A percentile compares a stretch with the other conserved stretches of the same genome.
These are phyloP conservation scores for Gerris lacustris DNA, from an alignment of 2,888 invertebrate genomes.

Conservation along the genomic window DNA sequence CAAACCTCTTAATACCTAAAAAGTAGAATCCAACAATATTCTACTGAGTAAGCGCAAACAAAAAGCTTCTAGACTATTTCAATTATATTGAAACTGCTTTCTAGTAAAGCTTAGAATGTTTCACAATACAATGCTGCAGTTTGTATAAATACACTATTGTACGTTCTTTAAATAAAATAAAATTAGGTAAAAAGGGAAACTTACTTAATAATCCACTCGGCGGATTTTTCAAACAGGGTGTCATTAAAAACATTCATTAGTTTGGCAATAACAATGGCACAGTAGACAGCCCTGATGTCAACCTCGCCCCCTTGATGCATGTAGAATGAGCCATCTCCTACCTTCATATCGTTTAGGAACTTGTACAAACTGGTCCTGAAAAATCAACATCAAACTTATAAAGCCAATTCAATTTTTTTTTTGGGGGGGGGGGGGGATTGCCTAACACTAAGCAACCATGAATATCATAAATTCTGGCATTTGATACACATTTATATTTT, in stretches of 20 bases:
- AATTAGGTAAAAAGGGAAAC: slow-evolving; percentile 16
- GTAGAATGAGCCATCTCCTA: slow-evolving; percentile 77
- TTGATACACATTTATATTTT: no score
- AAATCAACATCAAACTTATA: slow-evolving; percentile 18
- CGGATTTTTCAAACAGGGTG: slow-evolving; percentile 69
- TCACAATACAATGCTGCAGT: neutral
- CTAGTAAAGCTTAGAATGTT: neutral
- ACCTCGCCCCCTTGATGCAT: slow-evolving; percentile 82
- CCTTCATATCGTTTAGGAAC: slow-evolving; percentile 66
- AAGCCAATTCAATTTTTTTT: no score
- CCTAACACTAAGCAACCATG: no score
- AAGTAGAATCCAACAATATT: no score
- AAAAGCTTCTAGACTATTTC: no score
- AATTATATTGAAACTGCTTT: neutral
- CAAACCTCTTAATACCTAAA: no score
- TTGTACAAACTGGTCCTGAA: slow-evolving; percentile 52
- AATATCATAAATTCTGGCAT: no score
- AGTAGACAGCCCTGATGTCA: slow-evolving; percentile 93
- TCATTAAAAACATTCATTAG: slow-evolving; percentile 66
- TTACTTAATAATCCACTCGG: slow-evolving; percentile 75
- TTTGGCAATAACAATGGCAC: slow-evolving; percentile 82
- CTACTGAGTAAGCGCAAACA: no score
- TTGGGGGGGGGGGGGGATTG: no score
- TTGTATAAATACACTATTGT: no score
- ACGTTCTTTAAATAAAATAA: neutral